These are phyloP conservation scores for Augochlorella aurata DNA, from an alignment of 2,888 invertebrate genomes.

Conservation along the genomic window DNA sequence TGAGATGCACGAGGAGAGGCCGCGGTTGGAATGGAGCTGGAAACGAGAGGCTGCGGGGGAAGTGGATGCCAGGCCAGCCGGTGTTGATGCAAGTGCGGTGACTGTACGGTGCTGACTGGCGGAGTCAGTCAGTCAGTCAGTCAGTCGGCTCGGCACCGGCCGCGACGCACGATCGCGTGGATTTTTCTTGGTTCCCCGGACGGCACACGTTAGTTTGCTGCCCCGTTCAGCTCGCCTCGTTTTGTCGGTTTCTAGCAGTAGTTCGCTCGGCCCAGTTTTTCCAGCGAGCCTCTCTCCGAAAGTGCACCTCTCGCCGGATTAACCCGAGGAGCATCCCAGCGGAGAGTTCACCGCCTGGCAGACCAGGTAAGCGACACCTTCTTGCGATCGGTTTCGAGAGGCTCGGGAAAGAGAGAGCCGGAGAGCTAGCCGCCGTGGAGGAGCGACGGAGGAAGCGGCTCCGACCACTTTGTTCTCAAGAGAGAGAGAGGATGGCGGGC, in stretches of 20 bases:
- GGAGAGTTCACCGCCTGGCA: background rate
- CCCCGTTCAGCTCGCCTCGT: background rate
- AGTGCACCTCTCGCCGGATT: constrained; percentile 40
- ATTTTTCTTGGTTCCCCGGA: constrained; percentile 26
- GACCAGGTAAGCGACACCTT: constrained; percentile 9
- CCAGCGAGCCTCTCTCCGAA: background rate
- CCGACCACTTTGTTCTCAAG: background rate
- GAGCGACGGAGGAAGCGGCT: background rate
- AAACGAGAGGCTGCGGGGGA: constrained; percentile 69
- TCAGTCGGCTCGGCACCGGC: constrained; percentile 75
- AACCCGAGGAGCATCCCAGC: constrained; percentile 10
- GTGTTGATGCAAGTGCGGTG: constrained; percentile 71
- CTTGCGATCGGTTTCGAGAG: background rate
- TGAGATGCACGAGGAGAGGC: constrained; percentile 33
- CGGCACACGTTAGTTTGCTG: background rate
- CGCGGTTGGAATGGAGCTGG: constrained; percentile 70
- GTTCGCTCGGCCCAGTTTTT: constrained; percentile 29
- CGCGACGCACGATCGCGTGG: constrained; percentile 64
- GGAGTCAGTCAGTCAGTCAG: constrained; percentile 75
- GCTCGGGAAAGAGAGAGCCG: too few relatives aligned
- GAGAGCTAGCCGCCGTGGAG: too few relatives aligned
- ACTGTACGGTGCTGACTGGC: constrained; percentile 71
- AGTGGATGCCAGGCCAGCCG: constrained; percentile 60
- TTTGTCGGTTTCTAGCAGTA: background rate
- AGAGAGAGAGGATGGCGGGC: background rate